Evolutionary conservation across 2,113 vertebrate genomes (phyloP), one percentile per base, ranked within the genome.

Genomic region (Manacus vitellinus): DNA sequence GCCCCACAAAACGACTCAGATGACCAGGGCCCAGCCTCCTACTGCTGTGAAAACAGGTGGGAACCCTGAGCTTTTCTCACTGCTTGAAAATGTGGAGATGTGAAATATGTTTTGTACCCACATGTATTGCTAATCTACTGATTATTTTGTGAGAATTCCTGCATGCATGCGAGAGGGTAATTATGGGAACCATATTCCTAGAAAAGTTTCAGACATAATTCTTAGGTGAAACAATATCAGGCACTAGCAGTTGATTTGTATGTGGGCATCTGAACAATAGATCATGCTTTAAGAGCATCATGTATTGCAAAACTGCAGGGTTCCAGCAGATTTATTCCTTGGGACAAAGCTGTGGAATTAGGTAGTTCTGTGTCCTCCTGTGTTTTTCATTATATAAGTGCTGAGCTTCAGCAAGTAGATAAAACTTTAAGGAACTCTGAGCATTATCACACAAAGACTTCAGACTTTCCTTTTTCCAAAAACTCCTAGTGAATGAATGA

Each of bases 311-410:
- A 73, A 70, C 94, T 77, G 19, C 63, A 59, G 87, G 65, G 31
- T 93, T 87, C 87, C 65, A 74, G 43, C 55, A 94, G 92, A 84
- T 92, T 81, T 97, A 70, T 92, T 91, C 63, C 46, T 63, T 81
- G 47, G 51, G 89, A 84, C 47, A 84, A 70, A 88, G 46, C 63
- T 31, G 35, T 89, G 76, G 76, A 86, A 68, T 83, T 87, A 68
- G 79, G 54, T 83, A 86, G 72, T 80, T 80, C 59, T 27, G 8
- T 86, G 35, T 89, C n/a, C 72, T 70, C 33, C 41, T 90, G n/a
- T 5, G 6, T 71, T 84, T 91, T 76, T 96, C 52, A 30, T 91
- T 31, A 30, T 54, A 1, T 23, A 54, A 87, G 20, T 28, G 8
- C 46, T 49, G 55, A 77, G 51, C 25, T 84, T 62, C 63, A 78